Evolutionary conservation across 2,797 vertebrate species (phyloP).

Genomic region (Eremophila alpestris): DNA sequence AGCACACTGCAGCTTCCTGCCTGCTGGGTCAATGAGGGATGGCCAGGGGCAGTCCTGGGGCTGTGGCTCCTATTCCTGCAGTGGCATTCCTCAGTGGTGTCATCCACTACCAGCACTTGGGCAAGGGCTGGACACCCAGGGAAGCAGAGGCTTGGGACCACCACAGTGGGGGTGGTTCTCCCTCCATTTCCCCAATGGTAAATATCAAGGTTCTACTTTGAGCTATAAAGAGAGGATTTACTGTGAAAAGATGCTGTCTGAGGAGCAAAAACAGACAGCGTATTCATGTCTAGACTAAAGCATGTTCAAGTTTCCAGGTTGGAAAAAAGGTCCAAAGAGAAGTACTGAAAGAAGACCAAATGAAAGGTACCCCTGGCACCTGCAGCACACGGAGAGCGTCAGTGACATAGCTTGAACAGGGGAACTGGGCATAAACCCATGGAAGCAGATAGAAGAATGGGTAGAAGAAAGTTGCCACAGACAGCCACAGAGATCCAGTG

Average conservation of each 20-base stretch:
- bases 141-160: neutral
- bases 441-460: neutral
- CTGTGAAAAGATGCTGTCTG: slow-evolving; percentile 57
- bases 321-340: slow-evolving; percentile 45
- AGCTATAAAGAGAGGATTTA: slow-evolving; percentile 23
- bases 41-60: no score
- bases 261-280: slow-evolving; percentile 40
- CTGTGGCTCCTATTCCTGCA: neutral
- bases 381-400: neutral
- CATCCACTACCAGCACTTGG: neutral
- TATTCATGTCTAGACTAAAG: slow-evolving; percentile 68
- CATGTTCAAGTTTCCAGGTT: slow-evolving; percentile 56
- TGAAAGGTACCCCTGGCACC: neutral
- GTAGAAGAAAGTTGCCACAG: neutral
- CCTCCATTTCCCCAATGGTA: neutral
- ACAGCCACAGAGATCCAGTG: neutral
- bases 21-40: fast-evolving
- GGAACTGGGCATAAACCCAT: neutral
- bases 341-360: slow-evolving; percentile 32
- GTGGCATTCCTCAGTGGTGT: fast-evolving
- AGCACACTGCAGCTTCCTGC: fast-evolving
- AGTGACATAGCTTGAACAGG: neutral
- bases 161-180: neutral
- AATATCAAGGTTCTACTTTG: neutral
- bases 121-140: neutral